These are phyloP conservation scores for Cryptus viduatorius DNA, from an alignment of 2,888 invertebrate species.

Conservation along the genomic window DNA sequence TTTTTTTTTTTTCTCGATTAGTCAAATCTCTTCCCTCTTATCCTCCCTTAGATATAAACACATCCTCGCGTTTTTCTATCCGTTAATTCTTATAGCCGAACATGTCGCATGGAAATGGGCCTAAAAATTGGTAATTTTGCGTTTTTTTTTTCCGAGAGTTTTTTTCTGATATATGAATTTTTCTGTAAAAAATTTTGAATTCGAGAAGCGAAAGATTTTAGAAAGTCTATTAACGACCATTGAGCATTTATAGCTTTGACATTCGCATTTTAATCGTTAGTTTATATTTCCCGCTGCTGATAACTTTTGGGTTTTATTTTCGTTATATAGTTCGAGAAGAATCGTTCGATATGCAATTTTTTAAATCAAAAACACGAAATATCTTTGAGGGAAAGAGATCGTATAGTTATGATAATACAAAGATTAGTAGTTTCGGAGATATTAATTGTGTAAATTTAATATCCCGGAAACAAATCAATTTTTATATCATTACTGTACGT, in stretches of 20 bases:
- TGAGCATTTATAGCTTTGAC: neutral
- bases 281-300: too few relatives aligned
- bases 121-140: neutral
- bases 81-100: neutral
- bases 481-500: neutral
- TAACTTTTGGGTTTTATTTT: too few relatives aligned
- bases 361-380: neutral
- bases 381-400: neutral
- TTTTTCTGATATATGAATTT: neutral
- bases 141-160: neutral
- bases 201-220: constrained; percentile 1
- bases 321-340: too few relatives aligned
- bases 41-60: neutral
- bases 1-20: neutral
- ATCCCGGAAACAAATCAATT: neutral
- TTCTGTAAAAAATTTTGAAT: neutral
- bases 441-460: neutral
- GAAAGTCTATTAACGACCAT: neutral
- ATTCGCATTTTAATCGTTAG: neutral
- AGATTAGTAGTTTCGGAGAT: neutral
- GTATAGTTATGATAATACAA: neutral
- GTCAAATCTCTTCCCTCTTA: neutral
- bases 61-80: neutral
- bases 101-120: neutral
- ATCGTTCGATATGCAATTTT: neutral